Conservation (phyloP, 2,113 vertebrate genomes). For the Micronycteris hirsuta region DNA sequence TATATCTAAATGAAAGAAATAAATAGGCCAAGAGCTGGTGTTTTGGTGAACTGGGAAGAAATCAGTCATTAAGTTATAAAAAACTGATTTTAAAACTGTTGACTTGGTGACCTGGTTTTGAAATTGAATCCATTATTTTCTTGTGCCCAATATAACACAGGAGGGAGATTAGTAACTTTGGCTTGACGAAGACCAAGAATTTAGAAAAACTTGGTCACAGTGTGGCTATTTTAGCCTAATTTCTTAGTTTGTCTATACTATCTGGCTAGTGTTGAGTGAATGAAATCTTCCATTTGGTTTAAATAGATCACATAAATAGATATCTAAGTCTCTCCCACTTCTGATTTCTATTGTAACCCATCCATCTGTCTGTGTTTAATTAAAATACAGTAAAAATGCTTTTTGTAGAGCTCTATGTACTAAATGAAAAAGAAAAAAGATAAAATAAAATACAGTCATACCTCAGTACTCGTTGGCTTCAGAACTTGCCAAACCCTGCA, state of each 20-base stretch:
- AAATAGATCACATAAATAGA: not conserved
- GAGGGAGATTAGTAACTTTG: constrained; percentile 15
- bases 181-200: not conserved
- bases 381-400: not conserved
- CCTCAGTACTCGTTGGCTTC: too few species aligned
- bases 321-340: not conserved
- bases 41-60: constrained; percentile 42
- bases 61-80: constrained; percentile 53
- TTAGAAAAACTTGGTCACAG: constrained; percentile 1
- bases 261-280: not conserved
- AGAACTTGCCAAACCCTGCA: too few species aligned
- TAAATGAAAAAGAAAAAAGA: too few species aligned
- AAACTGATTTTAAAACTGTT: constrained; percentile 52
- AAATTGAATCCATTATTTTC: constrained; percentile 30
- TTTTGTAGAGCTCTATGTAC: too few species aligned
- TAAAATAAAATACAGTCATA: too few species aligned
- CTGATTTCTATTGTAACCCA: not conserved
- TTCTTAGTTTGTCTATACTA: not conserved
- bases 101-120: constrained; percentile 44
- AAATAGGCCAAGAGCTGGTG: constrained; percentile 37
- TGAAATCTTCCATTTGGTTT: not conserved
- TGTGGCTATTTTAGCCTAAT: not conserved
- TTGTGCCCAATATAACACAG: not conserved
- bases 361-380: not conserved
- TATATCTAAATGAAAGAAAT: constrained; percentile 36